Evolutionary conservation across 2,113 vertebrate genomes (phyloP), one percentile per base, ranked within the genome.

Genomic region (Corapipo altera): DNA sequence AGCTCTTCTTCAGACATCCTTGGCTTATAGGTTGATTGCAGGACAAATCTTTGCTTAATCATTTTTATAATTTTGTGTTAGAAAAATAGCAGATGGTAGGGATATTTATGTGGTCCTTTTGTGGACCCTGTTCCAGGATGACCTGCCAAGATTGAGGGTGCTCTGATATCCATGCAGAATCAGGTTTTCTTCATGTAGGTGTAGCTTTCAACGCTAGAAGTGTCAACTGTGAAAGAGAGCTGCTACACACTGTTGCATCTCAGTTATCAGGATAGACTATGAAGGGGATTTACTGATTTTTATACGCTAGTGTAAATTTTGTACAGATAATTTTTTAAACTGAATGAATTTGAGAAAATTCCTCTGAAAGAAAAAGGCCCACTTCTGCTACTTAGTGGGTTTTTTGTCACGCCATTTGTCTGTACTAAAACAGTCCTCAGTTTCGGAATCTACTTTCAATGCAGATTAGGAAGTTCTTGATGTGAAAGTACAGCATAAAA

Each of bases 371-470:
- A 21, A 51, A 39, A 83, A 61, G 5, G 23, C 52, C 22, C 17
- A 52, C 9, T 78, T 91, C 33, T 89, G 26, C 12, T 54, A 15
- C 5, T 66, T 55, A 57, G 23, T 49, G 13, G 0, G 37, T 15
- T 75, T 84, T 91, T 65, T 71, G 11, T 62, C 46, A n/a, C 92
- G 33, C 33, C n/a, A 14, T 74, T 85, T 11, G 37, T 19, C 28
- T 92, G n/a, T 66, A 74, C 55, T 94, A 64, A 85, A 93, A 69
- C 69, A 65, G 85, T 95, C 32, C 37, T 96, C 65, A 82, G 70
- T 95, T 93, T 88, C 62, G 30, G 93, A 89, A 79, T 95, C 59
- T 92, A 89, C 93, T 88, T 97, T 87, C 79, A 95, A 30, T 64
- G 82, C 66, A 89, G 83, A 55, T 70, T 70, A 85, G 67, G 65